phyloP scores from a whole-genome alignment of 2,113 vertebrate species.

The Corydoras maculifer region DNA sequence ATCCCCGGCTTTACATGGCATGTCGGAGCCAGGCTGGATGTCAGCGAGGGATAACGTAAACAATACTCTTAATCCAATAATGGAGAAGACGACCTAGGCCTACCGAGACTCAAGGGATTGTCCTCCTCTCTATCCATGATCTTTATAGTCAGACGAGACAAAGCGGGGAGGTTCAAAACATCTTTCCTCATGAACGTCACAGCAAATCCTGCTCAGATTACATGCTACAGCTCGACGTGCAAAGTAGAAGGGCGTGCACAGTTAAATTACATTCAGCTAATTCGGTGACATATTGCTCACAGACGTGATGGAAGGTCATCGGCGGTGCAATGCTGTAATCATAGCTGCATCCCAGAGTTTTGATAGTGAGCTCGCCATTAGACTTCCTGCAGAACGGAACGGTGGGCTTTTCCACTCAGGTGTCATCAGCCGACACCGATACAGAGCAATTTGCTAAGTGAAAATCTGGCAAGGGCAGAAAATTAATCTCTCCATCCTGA shows the following conservation, averaged over 20 bases:
- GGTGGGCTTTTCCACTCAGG: conserved; percentile 6
- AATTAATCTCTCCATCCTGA: no score
- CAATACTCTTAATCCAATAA: conserved; percentile 25
- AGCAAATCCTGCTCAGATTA: background rate
- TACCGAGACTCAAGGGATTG: background rate
- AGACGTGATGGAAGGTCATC: conserved; percentile 47
- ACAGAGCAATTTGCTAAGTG: conserved; percentile 6
- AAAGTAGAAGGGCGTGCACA: background rate
- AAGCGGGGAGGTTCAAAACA: conserved; percentile 9
- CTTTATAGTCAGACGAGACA: background rate
- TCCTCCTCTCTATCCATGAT: conserved; percentile 5
- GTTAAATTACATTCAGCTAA: conserved; percentile 1
- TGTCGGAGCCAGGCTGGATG: conserved; percentile 8
- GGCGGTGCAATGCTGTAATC: conserved; percentile 31
- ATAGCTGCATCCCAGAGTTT: conserved; percentile 36
- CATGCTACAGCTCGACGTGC: no score
- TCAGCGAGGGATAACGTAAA: conserved; percentile 2
- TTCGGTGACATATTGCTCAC: conserved; percentile 33
- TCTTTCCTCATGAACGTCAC: conserved; percentile 5
- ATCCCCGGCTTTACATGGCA: conserved; percentile 21
- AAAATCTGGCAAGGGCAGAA: background rate
- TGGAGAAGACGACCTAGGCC: conserved; percentile 1
- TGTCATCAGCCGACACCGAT: conserved; percentile 6
- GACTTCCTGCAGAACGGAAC: conserved; percentile 29
- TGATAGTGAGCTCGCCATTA: conserved; percentile 26